These are phyloP conservation scores for Drosophila hydei DNA, from an alignment of 1,140 invertebrate genomes.

Conservation along the genomic window DNA sequence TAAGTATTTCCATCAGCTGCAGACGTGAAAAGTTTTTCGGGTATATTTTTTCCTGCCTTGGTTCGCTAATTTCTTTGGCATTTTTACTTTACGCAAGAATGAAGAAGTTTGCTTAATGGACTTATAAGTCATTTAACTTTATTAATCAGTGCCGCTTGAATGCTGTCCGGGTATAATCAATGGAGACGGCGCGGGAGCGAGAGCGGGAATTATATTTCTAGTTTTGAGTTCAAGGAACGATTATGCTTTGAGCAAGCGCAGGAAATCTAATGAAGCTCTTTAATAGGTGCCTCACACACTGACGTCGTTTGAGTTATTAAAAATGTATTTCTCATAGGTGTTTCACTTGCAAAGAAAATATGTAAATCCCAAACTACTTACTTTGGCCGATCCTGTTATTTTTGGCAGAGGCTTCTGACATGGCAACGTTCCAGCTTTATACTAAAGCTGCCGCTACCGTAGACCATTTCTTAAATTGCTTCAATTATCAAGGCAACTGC, in stretches of 20 bases:
- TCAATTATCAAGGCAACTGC: slow-evolving; percentile 59
- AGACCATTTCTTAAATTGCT: slow-evolving; percentile 53
- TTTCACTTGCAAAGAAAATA: background rate
- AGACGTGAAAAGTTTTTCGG: slow-evolving; percentile 56
- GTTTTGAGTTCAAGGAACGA: slow-evolving; percentile 34
- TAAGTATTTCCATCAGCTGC: slow-evolving; percentile 68
- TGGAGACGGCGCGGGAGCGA: background rate
- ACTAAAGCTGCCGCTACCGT: slow-evolving; percentile 8
- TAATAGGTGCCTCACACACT: background rate
- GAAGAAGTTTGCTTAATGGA: slow-evolving; percentile 73
- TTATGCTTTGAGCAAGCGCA: slow-evolving; percentile 1
- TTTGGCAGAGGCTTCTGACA: slow-evolving; percentile 24
- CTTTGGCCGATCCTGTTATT: background rate
- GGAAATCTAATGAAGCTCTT: background rate
- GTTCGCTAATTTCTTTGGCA: slow-evolving; percentile 67
- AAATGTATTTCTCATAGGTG: too few relatives aligned
- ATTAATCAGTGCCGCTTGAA: slow-evolving; percentile 71
- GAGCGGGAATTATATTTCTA: background rate
- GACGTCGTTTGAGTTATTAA: too few relatives aligned
- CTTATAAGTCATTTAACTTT: slow-evolving; percentile 77
- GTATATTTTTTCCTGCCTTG: slow-evolving; percentile 19
- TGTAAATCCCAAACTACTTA: background rate
- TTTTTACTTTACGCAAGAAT: slow-evolving; percentile 66
- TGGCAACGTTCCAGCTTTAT: slow-evolving; percentile 20
- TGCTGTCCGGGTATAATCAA: slow-evolving; percentile 31